Evolutionary conservation across 1,140 invertebrate genomes (phyloP).

Genomic region (Lepidurus arcticus): DNA sequence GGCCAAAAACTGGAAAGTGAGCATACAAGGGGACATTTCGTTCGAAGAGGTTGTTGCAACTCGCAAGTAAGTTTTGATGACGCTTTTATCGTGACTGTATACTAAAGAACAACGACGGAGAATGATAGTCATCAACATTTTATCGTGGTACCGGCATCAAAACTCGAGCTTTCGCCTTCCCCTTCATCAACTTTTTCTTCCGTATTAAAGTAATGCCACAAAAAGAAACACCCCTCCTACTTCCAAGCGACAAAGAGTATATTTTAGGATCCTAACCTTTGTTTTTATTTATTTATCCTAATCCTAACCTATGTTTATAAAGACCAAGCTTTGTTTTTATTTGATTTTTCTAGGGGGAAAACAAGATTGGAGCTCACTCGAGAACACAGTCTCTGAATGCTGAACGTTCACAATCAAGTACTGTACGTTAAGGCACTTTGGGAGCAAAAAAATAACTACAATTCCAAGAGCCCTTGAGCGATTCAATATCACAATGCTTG

Average conservation of each 20-base stretch:
- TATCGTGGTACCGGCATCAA: constrained; percentile 10
- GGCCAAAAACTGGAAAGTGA: neutral
- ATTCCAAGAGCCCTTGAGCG: neutral
- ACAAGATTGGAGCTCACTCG: too few species aligned
- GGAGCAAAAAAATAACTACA: neutral
- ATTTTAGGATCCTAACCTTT: neutral
- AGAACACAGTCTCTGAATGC: neutral
- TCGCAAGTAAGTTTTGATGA: constrained; percentile 14
- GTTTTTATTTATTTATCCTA: too few species aligned
- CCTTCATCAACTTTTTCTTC: constrained; percentile 12
- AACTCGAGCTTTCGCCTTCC: constrained; percentile 4
- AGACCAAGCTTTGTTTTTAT: neutral
- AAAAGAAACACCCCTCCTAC: neutral
- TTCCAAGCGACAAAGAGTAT: neutral
- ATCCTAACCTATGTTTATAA: too few species aligned
- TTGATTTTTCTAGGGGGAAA: too few species aligned
- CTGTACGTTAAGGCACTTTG: neutral
- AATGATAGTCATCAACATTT: constrained; percentile 22
- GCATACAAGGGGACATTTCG: neutral
- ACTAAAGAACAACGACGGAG: constrained; percentile 14
- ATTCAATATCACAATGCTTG: neutral
- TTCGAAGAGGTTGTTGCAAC: neutral
- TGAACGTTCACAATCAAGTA: neutral
- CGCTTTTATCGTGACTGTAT: constrained; percentile 21
- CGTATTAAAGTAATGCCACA: neutral